Percentiles rank a stretch among this genome's conserved stretches.
Evolutionary conservation across 2,113 vertebrate species (phyloP).

Genomic region (Callithrix jacchus): DNA sequence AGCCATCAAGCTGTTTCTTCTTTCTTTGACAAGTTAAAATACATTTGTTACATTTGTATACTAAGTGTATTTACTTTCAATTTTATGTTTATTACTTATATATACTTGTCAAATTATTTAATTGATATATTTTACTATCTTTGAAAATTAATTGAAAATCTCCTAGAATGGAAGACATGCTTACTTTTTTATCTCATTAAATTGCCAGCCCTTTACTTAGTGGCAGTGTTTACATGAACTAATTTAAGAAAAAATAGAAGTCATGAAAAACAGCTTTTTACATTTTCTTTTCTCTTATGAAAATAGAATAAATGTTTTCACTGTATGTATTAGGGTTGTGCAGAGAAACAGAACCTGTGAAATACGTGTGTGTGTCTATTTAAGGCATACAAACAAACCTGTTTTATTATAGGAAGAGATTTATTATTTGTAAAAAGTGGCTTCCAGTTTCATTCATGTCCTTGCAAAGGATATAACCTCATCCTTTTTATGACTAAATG

Average conservation of each 20-base stretch:
- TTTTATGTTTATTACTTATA: not conserved
- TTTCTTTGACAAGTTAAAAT: not conserved
- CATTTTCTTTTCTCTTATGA: not conserved
- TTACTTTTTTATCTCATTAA: not conserved
- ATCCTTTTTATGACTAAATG: no score
- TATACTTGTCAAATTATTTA: not conserved
- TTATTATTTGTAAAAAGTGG: not conserved
- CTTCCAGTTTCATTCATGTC: not conserved
- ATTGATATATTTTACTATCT: not conserved
- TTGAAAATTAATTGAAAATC: not conserved
- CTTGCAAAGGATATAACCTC: no score
- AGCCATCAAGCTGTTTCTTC: not conserved
- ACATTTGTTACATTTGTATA: not conserved
- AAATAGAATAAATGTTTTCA: not conserved
- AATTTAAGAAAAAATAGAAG: not conserved
- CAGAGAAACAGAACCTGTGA: not conserved
- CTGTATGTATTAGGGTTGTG: not conserved
- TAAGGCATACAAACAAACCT: not conserved
- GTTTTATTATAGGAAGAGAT: not conserved
- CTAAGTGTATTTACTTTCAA: not conserved
- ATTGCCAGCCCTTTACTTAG: not conserved
- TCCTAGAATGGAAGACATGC: not conserved
- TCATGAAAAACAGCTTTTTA: not conserved
- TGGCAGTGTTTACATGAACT: not conserved
- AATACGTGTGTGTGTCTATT: not conserved